Conservation (phyloP, 1,140 invertebrate species). For the Drosophila cardini region DNA sequence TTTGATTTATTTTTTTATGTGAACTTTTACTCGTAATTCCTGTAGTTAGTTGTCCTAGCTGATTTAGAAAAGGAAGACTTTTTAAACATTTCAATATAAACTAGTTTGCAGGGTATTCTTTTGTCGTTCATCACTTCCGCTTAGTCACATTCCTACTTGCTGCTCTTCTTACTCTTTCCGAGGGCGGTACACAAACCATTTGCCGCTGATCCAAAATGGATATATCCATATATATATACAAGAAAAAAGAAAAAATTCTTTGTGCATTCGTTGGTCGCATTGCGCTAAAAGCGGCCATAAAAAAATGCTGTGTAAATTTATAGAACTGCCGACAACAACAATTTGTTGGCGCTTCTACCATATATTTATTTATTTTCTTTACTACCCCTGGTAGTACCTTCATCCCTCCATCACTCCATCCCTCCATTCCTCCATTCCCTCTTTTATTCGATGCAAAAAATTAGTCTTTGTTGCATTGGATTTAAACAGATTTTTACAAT, state of each 20-base stretch:
- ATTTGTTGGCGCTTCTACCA: slow-evolving; percentile 4
- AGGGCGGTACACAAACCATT: slow-evolving; percentile 24
- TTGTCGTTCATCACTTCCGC: not conserved
- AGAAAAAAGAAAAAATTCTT: slow-evolving; percentile 20
- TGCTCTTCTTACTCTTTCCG: slow-evolving; percentile 1
- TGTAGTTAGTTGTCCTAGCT: no score
- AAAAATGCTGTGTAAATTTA: slow-evolving; percentile 14
- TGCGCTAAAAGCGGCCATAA: slow-evolving; percentile 5
- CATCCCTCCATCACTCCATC: not conserved
- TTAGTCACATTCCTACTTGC: slow-evolving; percentile 1
- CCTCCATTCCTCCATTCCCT: not conserved
- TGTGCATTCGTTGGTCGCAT: not conserved
- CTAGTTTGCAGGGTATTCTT: not conserved
- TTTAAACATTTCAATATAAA: no score
- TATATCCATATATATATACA: no score
- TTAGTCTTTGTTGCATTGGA: slow-evolving; percentile 1
- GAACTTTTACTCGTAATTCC: no score
- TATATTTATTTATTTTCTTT: slow-evolving; percentile 15
- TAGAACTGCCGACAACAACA: slow-evolving; percentile 9
- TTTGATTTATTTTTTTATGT: no score
- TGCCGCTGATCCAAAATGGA: slow-evolving; percentile 15
- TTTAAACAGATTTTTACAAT: not conserved
- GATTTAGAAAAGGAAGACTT: no score
- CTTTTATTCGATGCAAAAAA: not conserved
- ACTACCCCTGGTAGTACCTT: not conserved